phyloP scores from a whole-genome alignment of 2,113 vertebrate genomes.

The Catharus bicknelli region DNA sequence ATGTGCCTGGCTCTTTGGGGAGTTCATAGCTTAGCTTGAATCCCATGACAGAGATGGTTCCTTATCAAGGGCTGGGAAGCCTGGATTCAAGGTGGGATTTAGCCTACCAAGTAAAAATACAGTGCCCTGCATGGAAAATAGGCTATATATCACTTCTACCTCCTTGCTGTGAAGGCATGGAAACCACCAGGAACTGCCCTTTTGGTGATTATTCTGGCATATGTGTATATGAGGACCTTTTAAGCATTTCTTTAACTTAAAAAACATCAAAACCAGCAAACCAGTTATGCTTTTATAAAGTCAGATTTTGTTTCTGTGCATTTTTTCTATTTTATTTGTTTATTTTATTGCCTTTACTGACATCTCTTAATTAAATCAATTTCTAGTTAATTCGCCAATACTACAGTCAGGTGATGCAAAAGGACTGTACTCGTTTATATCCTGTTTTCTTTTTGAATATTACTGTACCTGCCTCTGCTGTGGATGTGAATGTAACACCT shows the following conservation, averaged over 20 bases:
- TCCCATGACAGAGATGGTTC: background rate
- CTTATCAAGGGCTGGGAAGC: background rate
- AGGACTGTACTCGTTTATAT: conserved; percentile 79
- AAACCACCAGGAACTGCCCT: background rate
- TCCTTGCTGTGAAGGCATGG: background rate
- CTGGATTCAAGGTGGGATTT: background rate
- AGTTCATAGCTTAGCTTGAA: background rate
- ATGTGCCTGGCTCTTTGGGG: background rate
- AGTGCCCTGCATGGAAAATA: background rate
- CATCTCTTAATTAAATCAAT: background rate
- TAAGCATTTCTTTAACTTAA: background rate
- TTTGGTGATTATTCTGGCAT: background rate
- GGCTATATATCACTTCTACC: background rate
- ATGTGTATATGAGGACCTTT: background rate
- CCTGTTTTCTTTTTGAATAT: conserved; percentile 87
- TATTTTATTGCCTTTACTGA: background rate
- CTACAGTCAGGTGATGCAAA: conserved; percentile 76
- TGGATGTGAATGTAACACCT: conserved; percentile 94
- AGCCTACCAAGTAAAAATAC: background rate
- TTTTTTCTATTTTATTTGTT: background rate
- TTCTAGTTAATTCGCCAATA: conserved; percentile 85
- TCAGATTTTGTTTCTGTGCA: background rate
- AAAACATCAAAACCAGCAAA: background rate
- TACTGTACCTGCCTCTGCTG: conserved; percentile 79
- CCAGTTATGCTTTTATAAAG: background rate